Evolutionary conservation across 2,888 invertebrate genomes (phyloP).

Genomic region (Dryadula phaetusa): DNA sequence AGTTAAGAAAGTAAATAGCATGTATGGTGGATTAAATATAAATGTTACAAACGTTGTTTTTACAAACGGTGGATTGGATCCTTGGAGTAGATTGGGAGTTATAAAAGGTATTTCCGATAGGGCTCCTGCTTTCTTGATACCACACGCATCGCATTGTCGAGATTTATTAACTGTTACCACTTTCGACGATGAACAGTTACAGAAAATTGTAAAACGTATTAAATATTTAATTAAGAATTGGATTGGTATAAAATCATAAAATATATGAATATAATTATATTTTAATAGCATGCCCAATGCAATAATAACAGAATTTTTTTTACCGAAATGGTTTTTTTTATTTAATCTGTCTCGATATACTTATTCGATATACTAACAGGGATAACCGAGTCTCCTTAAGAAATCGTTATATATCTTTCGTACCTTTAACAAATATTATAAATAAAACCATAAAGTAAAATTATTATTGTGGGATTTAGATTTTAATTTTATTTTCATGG

Average conservation of each 20-base stretch:
- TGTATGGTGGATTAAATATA: constrained; percentile 77
- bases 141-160: constrained; percentile 65
- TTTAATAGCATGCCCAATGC: background rate
- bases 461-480: too few species aligned
- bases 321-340: too few species aligned
- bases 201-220: constrained; percentile 62
- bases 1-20: constrained; percentile 70
- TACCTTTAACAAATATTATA: too few species aligned
- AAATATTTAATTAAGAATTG: constrained; percentile 70
- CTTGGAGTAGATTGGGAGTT: constrained; percentile 83
- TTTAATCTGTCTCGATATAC: too few species aligned
- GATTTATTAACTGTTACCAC: constrained; percentile 63
- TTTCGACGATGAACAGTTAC: constrained; percentile 65
- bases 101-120: constrained; percentile 70
- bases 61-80: constrained; percentile 85
- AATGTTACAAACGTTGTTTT: constrained; percentile 83
- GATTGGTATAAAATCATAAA: constrained; percentile 54
- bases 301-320: too few species aligned
- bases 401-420: too few species aligned
- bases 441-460: too few species aligned
- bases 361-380: too few species aligned
- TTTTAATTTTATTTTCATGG: too few species aligned
- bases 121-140: constrained; percentile 67
- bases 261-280: background rate
- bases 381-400: too few species aligned